Percentiles rank a stretch among this genome's conserved stretches.
Evolutionary conservation across 1,140 invertebrate species (phyloP).

Genomic region (Drosophila trapezifrons): DNA sequence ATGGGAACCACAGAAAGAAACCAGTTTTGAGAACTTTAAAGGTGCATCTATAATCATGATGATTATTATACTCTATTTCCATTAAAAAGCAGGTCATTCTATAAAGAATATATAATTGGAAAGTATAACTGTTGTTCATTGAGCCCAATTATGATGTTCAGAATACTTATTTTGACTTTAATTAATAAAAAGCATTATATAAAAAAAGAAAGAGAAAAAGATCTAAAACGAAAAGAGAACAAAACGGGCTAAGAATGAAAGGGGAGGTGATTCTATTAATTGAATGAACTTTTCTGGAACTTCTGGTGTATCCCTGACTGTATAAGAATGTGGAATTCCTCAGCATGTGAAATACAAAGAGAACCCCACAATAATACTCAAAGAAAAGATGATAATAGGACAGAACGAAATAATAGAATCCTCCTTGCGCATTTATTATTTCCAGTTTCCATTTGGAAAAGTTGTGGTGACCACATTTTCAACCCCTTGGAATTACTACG

Average conservation of each 20-base stretch:
- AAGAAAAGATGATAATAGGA: slow-evolving; percentile 14
- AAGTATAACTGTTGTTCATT: slow-evolving; percentile 11
- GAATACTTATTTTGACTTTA: slow-evolving; percentile 5
- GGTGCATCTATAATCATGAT: background rate
- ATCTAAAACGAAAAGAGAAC: background rate
- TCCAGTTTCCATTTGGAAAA: slow-evolving; percentile 25
- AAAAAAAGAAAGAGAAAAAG: background rate
- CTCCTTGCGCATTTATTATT: slow-evolving; percentile 10
- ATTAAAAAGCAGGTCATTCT: slow-evolving; percentile 7
- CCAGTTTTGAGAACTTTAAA: slow-evolving; percentile 8
- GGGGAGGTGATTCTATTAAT: background rate
- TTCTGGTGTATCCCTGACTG: background rate
- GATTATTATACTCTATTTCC: slow-evolving; percentile 10
- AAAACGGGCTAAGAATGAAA: background rate
- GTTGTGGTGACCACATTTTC: slow-evolving; percentile 20
- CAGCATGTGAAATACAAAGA: background rate
- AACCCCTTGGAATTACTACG: slow-evolving; percentile 23
- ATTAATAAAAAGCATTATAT: slow-evolving; percentile 10
- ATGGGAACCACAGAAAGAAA: slow-evolving; percentile 6
- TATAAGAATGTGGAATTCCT: background rate
- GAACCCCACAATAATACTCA: background rate
- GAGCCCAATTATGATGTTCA: background rate
- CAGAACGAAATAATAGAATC: slow-evolving; percentile 4
- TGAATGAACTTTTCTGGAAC: background rate
- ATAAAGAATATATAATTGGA: slow-evolving; percentile 11